These are phyloP conservation scores for Calliscelio sp. DNA, from an alignment of 2,888 invertebrate species.

Conservation along the genomic window DNA sequence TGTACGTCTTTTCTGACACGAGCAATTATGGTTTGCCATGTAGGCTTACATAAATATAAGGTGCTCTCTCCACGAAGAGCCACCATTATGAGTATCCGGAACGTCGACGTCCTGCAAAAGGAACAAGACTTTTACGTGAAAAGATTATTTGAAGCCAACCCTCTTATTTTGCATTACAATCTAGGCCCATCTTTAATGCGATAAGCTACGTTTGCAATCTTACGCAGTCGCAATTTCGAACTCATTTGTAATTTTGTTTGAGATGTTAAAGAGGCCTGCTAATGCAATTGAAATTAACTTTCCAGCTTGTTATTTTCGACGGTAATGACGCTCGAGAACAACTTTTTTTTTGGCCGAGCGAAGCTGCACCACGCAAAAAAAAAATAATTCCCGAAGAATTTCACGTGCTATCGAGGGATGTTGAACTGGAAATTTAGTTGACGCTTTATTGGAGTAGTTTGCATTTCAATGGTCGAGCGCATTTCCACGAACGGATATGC, in stretches of 20 bases:
- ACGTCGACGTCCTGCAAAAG: constrained; percentile 61
- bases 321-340: not conserved
- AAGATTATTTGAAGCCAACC: constrained; percentile 67
- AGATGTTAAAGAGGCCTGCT: constrained; percentile 53
- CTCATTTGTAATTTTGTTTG: constrained; percentile 68
- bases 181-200: constrained; percentile 56
- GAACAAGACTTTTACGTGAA: constrained; percentile 67
- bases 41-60: constrained; percentile 71
- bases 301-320: constrained; percentile 30
- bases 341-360: no score
- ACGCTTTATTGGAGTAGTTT: not conserved
- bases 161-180: constrained; percentile 61
- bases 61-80: constrained; percentile 50
- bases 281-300: constrained; percentile 62
- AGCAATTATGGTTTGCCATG: constrained; percentile 66
- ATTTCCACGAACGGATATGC: not conserved
- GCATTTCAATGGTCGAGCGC: not conserved
- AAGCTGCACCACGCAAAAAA: not conserved
- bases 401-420: not conserved
- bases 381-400: not conserved
- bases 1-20: constrained; percentile 64
- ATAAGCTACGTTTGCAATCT: constrained; percentile 61
- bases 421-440: not conserved
- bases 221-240: constrained; percentile 46
- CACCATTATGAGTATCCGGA: constrained; percentile 66